These are phyloP conservation scores for Gallinago stenura DNA, from an alignment of 2,797 vertebrate species.

Conservation along the genomic window DNA sequence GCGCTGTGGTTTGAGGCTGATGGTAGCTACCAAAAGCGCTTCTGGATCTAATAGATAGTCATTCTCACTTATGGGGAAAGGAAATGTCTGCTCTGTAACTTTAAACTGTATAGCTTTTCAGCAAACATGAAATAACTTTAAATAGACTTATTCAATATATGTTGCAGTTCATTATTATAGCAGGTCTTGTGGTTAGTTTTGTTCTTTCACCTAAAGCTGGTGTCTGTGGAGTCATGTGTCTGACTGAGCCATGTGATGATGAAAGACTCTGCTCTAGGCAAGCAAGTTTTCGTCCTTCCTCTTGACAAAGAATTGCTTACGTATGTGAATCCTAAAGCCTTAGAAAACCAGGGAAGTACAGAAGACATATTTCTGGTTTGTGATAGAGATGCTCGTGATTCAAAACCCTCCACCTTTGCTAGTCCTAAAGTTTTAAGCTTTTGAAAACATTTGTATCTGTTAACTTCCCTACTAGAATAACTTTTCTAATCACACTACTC, in stretches of 20 bases:
- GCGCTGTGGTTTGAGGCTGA: background rate
- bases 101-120: background rate
- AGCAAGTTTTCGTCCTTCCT: conserved; percentile 21
- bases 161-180: background rate
- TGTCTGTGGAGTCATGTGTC: background rate
- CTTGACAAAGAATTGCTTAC: background rate
- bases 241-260: background rate
- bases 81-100: background rate
- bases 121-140: background rate
- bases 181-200: background rate
- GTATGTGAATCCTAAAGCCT: background rate
- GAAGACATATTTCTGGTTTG: background rate
- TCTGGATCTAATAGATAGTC: background rate
- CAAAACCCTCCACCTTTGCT: background rate
- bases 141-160: background rate
- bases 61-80: background rate
- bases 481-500: background rate
- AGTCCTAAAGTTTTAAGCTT: background rate
- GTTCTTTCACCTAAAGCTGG: background rate
- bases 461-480: background rate
- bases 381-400: background rate
- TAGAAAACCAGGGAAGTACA: background rate
- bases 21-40: background rate
- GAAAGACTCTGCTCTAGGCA: background rate
- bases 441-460: background rate